A percentile compares a stretch with the other conserved stretches of the same genome.
phyloP scores from a whole-genome alignment of 1,140 invertebrate genomes.

The Octopus sinensis region DNA sequence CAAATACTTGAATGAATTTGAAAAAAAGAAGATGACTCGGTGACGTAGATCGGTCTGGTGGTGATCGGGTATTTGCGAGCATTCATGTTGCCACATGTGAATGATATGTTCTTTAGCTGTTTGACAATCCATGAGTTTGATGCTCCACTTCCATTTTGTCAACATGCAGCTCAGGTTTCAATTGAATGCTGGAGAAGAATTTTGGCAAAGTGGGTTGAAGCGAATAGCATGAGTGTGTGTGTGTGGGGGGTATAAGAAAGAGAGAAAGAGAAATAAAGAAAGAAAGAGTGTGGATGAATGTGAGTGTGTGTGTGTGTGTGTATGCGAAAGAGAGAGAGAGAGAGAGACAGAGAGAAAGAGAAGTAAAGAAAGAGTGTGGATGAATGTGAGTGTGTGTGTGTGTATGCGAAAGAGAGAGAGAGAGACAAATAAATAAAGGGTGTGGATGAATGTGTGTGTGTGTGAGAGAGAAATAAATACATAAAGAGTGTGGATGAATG shows the following conservation, averaged over 20 bases:
- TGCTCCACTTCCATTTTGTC: neutral
- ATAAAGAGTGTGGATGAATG: slow-evolving; percentile 8
- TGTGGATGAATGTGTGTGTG: too few relatives aligned
- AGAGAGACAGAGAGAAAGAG: slow-evolving; percentile 17
- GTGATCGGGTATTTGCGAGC: neutral
- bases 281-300: slow-evolving; percentile 5
- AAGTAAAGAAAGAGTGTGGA: slow-evolving; percentile 1
- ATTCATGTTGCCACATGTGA: neutral
- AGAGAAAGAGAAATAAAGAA: neutral
- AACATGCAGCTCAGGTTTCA: neutral
- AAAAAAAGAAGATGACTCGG: too few relatives aligned
- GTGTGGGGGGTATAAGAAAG: neutral
- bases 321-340: neutral
- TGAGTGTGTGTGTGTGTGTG: slow-evolving; percentile 14
- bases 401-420: slow-evolving; percentile 2
- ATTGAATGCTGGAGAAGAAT: neutral
- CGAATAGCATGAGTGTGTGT: neutral
- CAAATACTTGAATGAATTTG: too few relatives aligned
- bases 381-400: too few relatives aligned
- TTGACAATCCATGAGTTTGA: neutral
- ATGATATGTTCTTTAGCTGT: neutral
- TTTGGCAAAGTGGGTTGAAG: neutral
- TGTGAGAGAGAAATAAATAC: neutral
- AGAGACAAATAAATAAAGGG: slow-evolving; percentile 8
- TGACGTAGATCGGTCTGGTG: too few relatives aligned